Evolutionary conservation across 2,113 vertebrate species (phyloP).

Genomic region (Oreochromis tanganicae): DNA sequence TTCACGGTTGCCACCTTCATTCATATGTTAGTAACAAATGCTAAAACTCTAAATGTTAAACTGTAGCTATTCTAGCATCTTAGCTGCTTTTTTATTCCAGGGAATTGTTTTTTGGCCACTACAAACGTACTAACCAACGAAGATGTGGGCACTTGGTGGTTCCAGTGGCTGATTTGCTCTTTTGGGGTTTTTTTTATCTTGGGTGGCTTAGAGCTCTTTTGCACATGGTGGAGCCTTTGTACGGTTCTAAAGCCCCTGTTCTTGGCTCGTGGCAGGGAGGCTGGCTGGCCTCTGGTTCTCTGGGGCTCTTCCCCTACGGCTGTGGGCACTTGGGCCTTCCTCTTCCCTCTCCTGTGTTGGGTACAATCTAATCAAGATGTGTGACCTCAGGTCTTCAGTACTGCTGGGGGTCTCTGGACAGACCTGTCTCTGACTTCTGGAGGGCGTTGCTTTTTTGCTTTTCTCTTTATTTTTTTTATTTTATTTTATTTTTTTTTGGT

Average conservation of each 20-base stretch:
- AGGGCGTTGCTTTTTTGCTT: not conserved
- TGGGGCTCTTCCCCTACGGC: no score
- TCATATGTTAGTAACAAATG: not conserved
- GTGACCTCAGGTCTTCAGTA: not conserved
- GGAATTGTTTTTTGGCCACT: not conserved
- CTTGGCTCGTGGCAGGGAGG: not conserved
- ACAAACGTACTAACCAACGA: not conserved
- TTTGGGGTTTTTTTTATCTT: not conserved
- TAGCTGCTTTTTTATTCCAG: not conserved
- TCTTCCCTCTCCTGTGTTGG: not conserved
- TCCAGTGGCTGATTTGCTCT: not conserved
- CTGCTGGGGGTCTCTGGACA: not conserved
- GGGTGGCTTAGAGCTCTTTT: not conserved
- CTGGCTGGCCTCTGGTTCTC: no score
- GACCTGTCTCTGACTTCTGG: not conserved
- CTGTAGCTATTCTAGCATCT: not conserved
- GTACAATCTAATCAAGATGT: not conserved
- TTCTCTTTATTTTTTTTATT: rapidly evolving
- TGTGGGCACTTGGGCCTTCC: not conserved
- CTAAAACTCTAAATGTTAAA: not conserved
- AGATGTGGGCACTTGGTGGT: rapidly evolving
- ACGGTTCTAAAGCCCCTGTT: not conserved
- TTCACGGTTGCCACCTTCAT: not conserved
- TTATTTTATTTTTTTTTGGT: not conserved
- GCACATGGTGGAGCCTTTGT: not conserved